Evolutionary conservation across 1,140 invertebrate species (phyloP).

Genomic region (Macrotrachela quadricornifera): DNA sequence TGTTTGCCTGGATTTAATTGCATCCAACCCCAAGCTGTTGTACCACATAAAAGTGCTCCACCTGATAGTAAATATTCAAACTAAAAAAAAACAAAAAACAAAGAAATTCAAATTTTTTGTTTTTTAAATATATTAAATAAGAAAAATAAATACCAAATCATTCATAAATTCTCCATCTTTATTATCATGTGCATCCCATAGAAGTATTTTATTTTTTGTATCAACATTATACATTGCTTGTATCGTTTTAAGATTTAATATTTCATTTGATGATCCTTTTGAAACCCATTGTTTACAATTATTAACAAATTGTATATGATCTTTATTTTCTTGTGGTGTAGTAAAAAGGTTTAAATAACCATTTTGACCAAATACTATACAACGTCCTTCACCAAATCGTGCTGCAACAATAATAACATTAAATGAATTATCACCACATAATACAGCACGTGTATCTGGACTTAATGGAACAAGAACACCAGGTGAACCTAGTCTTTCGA

Average conservation of each 20-base stretch:
- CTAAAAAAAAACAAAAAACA: background rate
- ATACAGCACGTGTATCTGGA: slow-evolving; percentile 1
- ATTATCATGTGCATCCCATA: background rate
- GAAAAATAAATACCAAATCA: too few species aligned
- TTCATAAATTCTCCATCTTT: too few species aligned
- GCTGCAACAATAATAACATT: background rate
- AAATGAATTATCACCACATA: background rate
- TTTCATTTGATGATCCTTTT: background rate
- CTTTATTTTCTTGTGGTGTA: background rate
- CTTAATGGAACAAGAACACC: too few species aligned
- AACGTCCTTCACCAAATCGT: background rate
- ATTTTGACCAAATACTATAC: background rate
- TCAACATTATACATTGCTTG: too few species aligned
- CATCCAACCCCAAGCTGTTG: slow-evolving; percentile 3
- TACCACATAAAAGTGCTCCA: background rate
- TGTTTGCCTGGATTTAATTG: background rate
- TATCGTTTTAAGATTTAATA: background rate
- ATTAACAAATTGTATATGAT: background rate
- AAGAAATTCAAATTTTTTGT: too few species aligned
- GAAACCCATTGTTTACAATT: slow-evolving; percentile 1
- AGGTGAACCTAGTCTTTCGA: too few species aligned
- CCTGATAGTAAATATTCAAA: background rate
- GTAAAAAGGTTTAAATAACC: background rate
- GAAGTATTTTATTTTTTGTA: too few species aligned
- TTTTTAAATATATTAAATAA: background rate